These are phyloP conservation scores for Amia ocellicauda DNA, from an alignment of 2,113 vertebrate genomes.

Conservation along the genomic window DNA sequence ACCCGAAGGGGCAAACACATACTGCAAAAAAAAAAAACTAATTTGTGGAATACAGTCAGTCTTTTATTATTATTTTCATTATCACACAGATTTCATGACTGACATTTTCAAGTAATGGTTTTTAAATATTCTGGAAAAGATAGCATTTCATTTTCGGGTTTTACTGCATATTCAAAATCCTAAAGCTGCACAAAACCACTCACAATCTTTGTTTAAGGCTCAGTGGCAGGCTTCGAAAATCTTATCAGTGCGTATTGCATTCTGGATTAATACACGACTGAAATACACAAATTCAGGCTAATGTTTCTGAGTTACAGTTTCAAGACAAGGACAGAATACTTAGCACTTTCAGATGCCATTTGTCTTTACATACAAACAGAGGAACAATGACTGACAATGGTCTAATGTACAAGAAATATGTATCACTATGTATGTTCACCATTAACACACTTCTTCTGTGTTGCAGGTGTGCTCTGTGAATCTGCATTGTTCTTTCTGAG, in stretches of 20 bases:
- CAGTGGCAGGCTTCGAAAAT: slow-evolving; percentile 52
- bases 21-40: slow-evolving; percentile 57
- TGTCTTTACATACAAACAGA: no score
- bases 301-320: slow-evolving; percentile 43
- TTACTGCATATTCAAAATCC: slow-evolving; percentile 47
- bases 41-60: slow-evolving; percentile 56
- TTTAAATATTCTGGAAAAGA: slow-evolving; percentile 50
- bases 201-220: slow-evolving; percentile 61
- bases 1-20: slow-evolving; percentile 53
- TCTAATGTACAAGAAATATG: no score
- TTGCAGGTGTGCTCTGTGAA: no score
- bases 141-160: slow-evolving; percentile 53
- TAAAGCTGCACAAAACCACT: slow-evolving; percentile 40
- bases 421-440: no score
- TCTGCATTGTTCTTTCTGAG: no score
- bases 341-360: no score
- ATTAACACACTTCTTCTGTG: no score
- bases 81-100: slow-evolving; percentile 58
- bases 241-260: slow-evolving; percentile 56
- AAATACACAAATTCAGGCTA: slow-evolving; percentile 57
- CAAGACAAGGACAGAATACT: no score
- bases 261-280: slow-evolving; percentile 48
- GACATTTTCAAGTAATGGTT: slow-evolving; percentile 59
- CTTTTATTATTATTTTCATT: slow-evolving; percentile 66
- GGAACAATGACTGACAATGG: no score